Base-by-base conservation (phyloP, 2,113 vertebrate genomes). In the Anoura caudifer region DNA sequence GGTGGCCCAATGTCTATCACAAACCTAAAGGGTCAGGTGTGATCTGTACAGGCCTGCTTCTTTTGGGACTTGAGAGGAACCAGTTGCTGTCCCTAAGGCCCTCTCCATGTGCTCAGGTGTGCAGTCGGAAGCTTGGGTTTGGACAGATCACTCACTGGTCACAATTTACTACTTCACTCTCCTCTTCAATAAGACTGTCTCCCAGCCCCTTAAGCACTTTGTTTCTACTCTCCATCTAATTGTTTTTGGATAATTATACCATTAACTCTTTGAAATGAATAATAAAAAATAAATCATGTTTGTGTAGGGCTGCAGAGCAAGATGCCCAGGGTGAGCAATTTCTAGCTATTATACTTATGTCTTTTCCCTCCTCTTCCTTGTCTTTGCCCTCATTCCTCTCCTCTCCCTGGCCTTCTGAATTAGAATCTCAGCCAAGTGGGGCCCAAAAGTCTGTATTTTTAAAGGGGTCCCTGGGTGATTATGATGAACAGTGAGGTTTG, bases 191-290 rank as follows among this genome's bases (percentile, higher is more conserved):
- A 56, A 77, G 67, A 59, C 28, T 33, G n/a, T 76, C 70, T 91
- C 56, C 54, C 13, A n/a, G 77, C 15, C 73, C 89, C 79, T 89
- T 79, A 90, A 79, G 89, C 63, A 75, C 54, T 93, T 89, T 54
- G 61, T 56, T 95, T 96, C 56, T 17, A 75, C 59, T 36, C 79
- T 89, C 50, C 33, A 36, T 97, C 83, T 95, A 94, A 97, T 95
- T 97, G 92, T 84, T 93, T 95, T 80, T 75, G 87, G 87, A 86
- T 97, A 97, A 95, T 95, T 94, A 86, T 91, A 93, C 95, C 96
- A 88, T 96, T 93, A 95, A 94, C 83, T 96, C 86, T 95, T 96
- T 88, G 87, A 86, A 95, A 95, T 91, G 94, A 97, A 83, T 84
- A 93, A 96, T 93, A 95, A 96, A 95, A 94, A 88, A 86, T 93